Conservation (phyloP, 2,888 invertebrate species). For the Nephrotoma appendiculata region DNA sequence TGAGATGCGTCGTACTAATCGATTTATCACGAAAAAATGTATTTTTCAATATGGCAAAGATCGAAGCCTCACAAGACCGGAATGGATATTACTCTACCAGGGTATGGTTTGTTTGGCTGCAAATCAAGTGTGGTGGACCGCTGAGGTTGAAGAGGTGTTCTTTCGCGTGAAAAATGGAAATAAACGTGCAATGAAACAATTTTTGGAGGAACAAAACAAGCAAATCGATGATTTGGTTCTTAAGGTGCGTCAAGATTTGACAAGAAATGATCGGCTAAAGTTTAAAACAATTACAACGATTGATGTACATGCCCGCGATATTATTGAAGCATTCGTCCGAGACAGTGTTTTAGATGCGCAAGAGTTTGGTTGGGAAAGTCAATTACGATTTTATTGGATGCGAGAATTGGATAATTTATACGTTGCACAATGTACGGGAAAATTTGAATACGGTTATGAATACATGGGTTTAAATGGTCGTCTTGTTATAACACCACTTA, state of each 20-base stretch:
- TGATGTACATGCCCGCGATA: constrained; percentile 84
- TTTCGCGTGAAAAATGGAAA: constrained; percentile 45
- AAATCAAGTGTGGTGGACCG: constrained; percentile 92
- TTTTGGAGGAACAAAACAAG: constrained; percentile 55
- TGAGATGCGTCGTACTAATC: constrained; percentile 75
- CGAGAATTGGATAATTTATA: constrained; percentile 64
- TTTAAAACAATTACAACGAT: constrained; percentile 80
- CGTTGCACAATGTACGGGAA: constrained; percentile 68
- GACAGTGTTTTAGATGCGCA: constrained; percentile 68
- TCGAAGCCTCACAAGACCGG: constrained; percentile 45
- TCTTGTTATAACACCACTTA: constrained; percentile 81
- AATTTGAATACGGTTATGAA: constrained; percentile 87
- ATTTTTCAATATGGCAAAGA: constrained; percentile 75
- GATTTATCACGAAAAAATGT: constrained; percentile 73
- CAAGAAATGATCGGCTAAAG: constrained; percentile 70
- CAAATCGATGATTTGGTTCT: constrained; percentile 76
- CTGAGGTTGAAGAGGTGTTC: constrained; percentile 86
- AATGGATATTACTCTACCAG: constrained; percentile 82
- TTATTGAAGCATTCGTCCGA: constrained; percentile 66
- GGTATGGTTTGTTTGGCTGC: constrained; percentile 77
- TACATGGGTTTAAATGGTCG: constrained; percentile 90
- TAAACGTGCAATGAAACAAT: constrained; percentile 83
- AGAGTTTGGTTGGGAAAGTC: constrained; percentile 92
- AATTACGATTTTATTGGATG: constrained; percentile 83
- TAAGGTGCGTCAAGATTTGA: constrained; percentile 49